Percentiles rank a stretch among this genome's conserved stretches.
phyloP scores from a whole-genome alignment of 2,888 invertebrate genomes.

The Mesoligia furuncula region DNA sequence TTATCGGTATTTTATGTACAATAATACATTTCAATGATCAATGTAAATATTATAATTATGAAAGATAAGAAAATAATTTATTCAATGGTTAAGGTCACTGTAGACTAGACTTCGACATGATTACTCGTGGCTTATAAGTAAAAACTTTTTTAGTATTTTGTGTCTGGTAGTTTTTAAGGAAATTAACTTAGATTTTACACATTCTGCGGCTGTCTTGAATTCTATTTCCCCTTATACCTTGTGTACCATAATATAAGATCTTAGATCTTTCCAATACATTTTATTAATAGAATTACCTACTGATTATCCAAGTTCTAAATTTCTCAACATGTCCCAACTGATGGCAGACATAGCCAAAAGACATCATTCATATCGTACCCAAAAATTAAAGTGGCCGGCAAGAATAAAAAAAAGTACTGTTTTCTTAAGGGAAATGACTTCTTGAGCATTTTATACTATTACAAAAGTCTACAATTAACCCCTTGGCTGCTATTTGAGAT shows the following conservation, averaged over 20 bases:
- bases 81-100: slow-evolving; percentile 40
- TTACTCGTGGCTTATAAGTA: slow-evolving; percentile 25
- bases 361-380: too few species aligned
- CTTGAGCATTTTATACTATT: too few species aligned
- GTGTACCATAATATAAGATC: slow-evolving; percentile 7
- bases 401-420: too few species aligned
- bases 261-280: slow-evolving; percentile 17
- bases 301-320: slow-evolving; percentile 13
- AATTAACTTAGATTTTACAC: slow-evolving; percentile 26
- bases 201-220: slow-evolving; percentile 15
- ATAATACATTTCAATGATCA: slow-evolving; percentile 21
- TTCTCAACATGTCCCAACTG: background rate
- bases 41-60: slow-evolving; percentile 55
- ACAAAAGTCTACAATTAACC: too few species aligned
- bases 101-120: slow-evolving; percentile 34
- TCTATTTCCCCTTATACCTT: background rate
- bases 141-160: slow-evolving; percentile 40
- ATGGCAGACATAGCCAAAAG: slow-evolving; percentile 12
- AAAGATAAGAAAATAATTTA: slow-evolving; percentile 47
- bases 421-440: too few species aligned
- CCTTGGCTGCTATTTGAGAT: too few species aligned
- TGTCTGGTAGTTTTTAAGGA: slow-evolving; percentile 41
- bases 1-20: slow-evolving; percentile 33
- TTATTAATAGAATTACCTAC: slow-evolving; percentile 3
- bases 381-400: too few species aligned